Evolutionary conservation across 2,888 invertebrate genomes (phyloP), one percentile per base, ranked within the genome.

Genomic region (Coelopa pilipes): DNA sequence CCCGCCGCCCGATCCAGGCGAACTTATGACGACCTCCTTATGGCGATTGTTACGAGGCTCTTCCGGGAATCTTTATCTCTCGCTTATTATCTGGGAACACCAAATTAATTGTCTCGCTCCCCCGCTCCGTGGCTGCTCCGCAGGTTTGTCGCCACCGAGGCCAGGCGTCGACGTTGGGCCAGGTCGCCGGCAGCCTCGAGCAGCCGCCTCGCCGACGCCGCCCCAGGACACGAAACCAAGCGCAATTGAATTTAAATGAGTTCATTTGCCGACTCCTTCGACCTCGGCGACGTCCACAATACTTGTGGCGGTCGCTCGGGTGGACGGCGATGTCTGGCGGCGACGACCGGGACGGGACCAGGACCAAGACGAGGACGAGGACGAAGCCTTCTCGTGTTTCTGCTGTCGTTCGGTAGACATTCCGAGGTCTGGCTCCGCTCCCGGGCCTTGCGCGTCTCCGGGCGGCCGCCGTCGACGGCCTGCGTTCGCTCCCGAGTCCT

Each of bases 181-280:
- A 34, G 55, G 60, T 60, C 70, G 21, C n/a, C 34, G 7, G 34
- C 34, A 34, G 34, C 34, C 34, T 34, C 4, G 34, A 7, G 34
- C 34, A n/a, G 4, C 34, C 4, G 34, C 34, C 34, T 7, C 4
- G 34, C 34, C 2, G 34, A 34, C 34, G 34, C 34, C 34, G 34
- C 34, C 34, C 34, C 34, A 34, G 34, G 34, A 34, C 34, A 34
- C 10, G 70, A 70, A 62, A 70, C 70, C 60, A 49, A 60, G 60
- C 50, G 53, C 47, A 70, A 70, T 70, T 70, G 70, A 70, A 70
- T 70, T 70, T 70, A 70, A 70, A 70, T 70, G 62, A 70, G 50
- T 70, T 70, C 70, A 70, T 70, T 70, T 62, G 62, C 70, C 62
- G 62, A 17, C 13, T 24, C 60, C 47, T 62, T 59, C 9, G 57